A percentile compares a stretch with the other conserved stretches of the same genome.
Evolutionary conservation across 2,797 vertebrate genomes (phyloP).

Genomic region (Tokudaia tokunoshimensis): DNA sequence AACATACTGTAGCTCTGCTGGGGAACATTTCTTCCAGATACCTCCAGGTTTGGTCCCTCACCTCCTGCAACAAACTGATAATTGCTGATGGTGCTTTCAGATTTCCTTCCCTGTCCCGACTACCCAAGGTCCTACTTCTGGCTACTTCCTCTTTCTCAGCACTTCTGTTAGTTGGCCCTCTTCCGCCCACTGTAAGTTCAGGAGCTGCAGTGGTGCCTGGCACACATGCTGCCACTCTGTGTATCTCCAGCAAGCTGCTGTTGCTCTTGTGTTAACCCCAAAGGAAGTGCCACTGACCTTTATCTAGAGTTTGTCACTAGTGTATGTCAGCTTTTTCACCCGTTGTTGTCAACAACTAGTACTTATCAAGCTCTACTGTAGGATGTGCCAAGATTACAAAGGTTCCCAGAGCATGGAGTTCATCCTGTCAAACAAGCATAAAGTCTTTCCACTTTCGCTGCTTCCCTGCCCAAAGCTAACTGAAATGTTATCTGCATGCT

Average conservation of each 20-base stretch:
- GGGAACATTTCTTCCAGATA: not conserved
- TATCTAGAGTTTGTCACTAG: not conserved
- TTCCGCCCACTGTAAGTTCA: not conserved
- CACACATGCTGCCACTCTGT: not conserved
- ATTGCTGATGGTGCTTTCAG: too few species aligned
- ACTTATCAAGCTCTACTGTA: not conserved
- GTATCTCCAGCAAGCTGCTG: not conserved
- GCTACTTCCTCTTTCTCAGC: not conserved
- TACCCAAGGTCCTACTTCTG: not conserved
- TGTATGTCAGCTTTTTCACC: not conserved
- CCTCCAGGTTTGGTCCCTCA: not conserved
- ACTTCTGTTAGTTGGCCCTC: not conserved
- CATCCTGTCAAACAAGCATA: not conserved
- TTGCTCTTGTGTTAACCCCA: not conserved
- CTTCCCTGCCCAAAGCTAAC: not conserved
- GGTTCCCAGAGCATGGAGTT: not conserved
- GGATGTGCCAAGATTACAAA: conserved; percentile 23
- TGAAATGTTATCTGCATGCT: not conserved
- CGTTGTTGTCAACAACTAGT: not conserved
- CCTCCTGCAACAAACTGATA: not conserved
- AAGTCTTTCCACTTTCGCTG: not conserved
- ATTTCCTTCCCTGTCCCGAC: not conserved
- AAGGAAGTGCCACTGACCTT: not conserved
- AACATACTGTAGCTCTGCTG: not conserved
- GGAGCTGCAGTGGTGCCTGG: not conserved